Conservation (phyloP, 2,113 vertebrate species). For the Labrus mixtus region DNA sequence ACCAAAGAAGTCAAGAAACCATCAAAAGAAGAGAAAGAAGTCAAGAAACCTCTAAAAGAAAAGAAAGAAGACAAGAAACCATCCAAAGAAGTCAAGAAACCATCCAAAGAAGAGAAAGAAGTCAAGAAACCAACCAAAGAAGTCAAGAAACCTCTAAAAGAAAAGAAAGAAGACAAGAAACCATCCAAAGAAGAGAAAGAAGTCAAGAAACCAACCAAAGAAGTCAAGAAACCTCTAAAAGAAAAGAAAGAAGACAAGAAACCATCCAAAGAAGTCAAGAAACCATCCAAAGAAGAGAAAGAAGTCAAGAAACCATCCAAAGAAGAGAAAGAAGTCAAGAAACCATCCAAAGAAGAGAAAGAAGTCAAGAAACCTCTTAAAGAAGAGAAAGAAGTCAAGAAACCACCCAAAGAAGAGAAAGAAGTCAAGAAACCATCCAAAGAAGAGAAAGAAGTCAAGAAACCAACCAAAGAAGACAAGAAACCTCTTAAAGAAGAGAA, state of each 20-base stretch:
- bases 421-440: background rate
- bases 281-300: background rate
- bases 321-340: background rate
- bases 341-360: background rate
- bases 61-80: no score
- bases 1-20: background rate
- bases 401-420: constrained; percentile 3
- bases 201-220: no score
- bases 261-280: background rate
- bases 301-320: background rate
- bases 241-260: background rate
- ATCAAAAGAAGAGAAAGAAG: background rate
- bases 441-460: background rate
- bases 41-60: no score
- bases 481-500: background rate
- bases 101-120: no score
- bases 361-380: background rate
- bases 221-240: no score
- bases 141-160: background rate
- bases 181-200: background rate
- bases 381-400: background rate
- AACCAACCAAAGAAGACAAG: background rate
- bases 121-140: background rate
- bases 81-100: no score
- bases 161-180: constrained; percentile 1